A percentile compares a stretch with the other conserved stretches of the same genome.
These are phyloP conservation scores for Sebastes goodei DNA, from an alignment of 2,797 vertebrate genomes.

Conservation along the genomic window DNA sequence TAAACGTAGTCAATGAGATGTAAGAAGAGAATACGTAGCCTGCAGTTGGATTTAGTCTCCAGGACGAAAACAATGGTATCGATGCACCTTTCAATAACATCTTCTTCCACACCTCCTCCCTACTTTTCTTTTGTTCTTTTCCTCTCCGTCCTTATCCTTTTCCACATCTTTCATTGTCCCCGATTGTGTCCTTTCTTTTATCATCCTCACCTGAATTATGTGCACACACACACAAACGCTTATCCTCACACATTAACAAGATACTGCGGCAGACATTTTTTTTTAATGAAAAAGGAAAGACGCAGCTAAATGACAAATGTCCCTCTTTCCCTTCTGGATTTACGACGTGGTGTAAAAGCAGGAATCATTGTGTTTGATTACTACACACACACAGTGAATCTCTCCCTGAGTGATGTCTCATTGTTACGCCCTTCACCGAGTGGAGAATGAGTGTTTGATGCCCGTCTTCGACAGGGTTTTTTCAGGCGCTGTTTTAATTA, in stretches of 20 bases:
- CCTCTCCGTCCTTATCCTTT: background rate
- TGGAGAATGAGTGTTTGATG: constrained; percentile 59
- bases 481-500: constrained; percentile 77
- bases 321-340: constrained; percentile 63
- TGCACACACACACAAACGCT: background rate
- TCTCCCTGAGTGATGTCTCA: constrained; percentile 69
- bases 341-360: constrained; percentile 56
- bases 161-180: background rate
- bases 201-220: background rate
- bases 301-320: constrained; percentile 61
- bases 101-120: background rate
- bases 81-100: background rate
- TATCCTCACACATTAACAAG: constrained; percentile 11
- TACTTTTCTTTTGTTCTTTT: background rate
- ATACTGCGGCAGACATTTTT: constrained; percentile 39
- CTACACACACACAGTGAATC: constrained; percentile 9
- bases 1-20: too few species aligned
- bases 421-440: constrained; percentile 72
- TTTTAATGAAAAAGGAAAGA: constrained; percentile 70
- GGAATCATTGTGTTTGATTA: constrained; percentile 71
- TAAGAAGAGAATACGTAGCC: background rate
- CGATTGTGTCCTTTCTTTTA: background rate
- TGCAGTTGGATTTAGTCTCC: background rate
- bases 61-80: background rate
- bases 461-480: constrained; percentile 62